Evolutionary conservation across 2,888 invertebrate genomes (phyloP), one percentile per base, ranked within the genome.

Genomic region (Melanchra persicariae): DNA sequence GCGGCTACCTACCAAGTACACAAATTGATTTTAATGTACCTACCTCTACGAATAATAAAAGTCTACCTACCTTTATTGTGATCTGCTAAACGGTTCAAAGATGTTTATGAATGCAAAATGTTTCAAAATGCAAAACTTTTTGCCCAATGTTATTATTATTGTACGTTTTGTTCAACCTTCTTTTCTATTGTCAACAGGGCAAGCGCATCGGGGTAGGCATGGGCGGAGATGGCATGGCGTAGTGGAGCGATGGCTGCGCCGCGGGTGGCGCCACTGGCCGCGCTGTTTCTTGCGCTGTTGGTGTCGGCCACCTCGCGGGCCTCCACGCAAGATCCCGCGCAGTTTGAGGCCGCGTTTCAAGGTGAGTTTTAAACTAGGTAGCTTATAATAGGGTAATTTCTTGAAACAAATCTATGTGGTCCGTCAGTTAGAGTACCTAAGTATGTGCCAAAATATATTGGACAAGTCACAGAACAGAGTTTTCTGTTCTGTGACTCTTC

Each of bases 321-420:
- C 77, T 92, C 95, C 76, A 95, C 95, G 57, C 90, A 89, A 75
- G 95, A 95, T 70, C 94, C 95, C 24, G 87, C 80, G 79, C 87
- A 84, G 55, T 95, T 96, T 85, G 97, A 97, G 89, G 97, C 97
- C 66, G 97, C 97, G 77, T 97, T 97, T 88, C 97, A 97, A 96
- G 97, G 97, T 97, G 92, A 85, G 49, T 59, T 64, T 54, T 57
- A 45, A 49, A 67, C 55, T 43, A 70, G 22, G 17, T 19, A 17
- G 7, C 43, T 30, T 19, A 45, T 30, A 30, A 22, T 30, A n/a
- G n/a, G n/a, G n/a, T n/a, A n/a, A n/a, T n/a, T n/a, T n/a, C n/a
- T n/a, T n/a, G n/a, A n/a, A n/a, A n/a, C n/a, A n/a, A n/a, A n/a
- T n/a, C n/a, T n/a, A n/a, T n/a, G n/a, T n/a, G n/a, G n/a, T n/a